Conservation (phyloP, 2,113 vertebrate species). For the Chaetodon trifascialis region DNA sequence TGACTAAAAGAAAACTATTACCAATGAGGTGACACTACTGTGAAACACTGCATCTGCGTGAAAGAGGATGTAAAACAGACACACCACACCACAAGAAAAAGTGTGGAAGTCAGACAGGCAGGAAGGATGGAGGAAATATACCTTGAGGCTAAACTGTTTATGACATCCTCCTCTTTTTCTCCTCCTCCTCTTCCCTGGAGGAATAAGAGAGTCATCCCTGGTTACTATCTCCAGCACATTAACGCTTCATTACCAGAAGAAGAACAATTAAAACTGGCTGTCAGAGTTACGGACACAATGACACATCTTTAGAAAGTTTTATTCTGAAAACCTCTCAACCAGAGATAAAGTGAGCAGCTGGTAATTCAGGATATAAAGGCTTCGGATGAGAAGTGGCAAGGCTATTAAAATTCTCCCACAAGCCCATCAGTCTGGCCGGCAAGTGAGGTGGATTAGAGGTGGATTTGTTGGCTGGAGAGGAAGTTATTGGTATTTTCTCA, state of each 20-base stretch:
- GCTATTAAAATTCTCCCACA: slow-evolving; percentile 49
- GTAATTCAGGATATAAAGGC: slow-evolving; percentile 20
- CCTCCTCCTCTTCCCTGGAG: slow-evolving; percentile 8
- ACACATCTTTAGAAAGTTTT: slow-evolving; percentile 21
- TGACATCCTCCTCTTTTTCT: slow-evolving; percentile 27
- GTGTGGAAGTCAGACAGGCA: not conserved
- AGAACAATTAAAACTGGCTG: not conserved
- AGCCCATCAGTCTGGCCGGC: slow-evolving; percentile 14
- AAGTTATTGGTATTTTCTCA: slow-evolving; percentile 30
- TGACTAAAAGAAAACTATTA: not conserved
- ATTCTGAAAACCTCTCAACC: slow-evolving; percentile 42
- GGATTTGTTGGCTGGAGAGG: slow-evolving; percentile 13
- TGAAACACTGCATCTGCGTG: not conserved
- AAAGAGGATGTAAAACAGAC: not conserved
- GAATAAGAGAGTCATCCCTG: slow-evolving; percentile 18
- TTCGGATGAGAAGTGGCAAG: slow-evolving; percentile 32
- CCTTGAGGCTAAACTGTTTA: slow-evolving; percentile 37
- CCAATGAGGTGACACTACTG: not conserved
- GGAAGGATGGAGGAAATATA: slow-evolving; percentile 10
- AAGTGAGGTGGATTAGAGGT: slow-evolving; percentile 37
- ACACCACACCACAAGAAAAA: not conserved
- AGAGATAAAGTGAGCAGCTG: slow-evolving; percentile 24
- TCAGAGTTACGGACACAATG: slow-evolving; percentile 24
- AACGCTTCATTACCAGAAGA: slow-evolving; percentile 30
- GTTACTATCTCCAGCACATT: slow-evolving; percentile 38